phyloP scores from a whole-genome alignment of 2,113 vertebrate genomes.

The Rousettus leschenaultii region DNA sequence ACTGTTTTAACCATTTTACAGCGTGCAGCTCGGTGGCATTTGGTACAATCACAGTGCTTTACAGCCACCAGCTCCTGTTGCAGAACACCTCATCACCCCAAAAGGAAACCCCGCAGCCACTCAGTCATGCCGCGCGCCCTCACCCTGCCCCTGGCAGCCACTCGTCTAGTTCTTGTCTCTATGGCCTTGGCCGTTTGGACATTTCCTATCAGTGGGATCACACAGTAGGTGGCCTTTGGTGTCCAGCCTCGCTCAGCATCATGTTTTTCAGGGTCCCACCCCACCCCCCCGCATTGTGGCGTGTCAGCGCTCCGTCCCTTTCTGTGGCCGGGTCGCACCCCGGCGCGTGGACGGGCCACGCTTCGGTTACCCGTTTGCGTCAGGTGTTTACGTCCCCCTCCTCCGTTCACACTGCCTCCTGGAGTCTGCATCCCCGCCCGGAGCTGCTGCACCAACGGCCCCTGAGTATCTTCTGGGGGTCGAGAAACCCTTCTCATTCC shows the following conservation, averaged over 20 bases:
- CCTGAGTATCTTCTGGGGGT: neutral
- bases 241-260: neutral
- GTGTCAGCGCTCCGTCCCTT: neutral
- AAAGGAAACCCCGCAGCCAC: neutral
- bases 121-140: neutral
- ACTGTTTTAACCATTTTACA: neutral
- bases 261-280: neutral
- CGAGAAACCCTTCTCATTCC: neutral
- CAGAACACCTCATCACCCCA: neutral
- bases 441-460: accelerated
- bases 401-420: neutral
- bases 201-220: neutral
- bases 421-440: neutral
- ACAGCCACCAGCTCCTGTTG: neutral
- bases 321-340: neutral
- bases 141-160: neutral
- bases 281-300: no score
- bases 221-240: neutral
- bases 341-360: accelerated
- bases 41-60: no score
- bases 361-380: no score
- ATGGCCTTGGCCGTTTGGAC: neutral
- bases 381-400: neutral
- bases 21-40: neutral
- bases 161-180: neutral